Conservation (phyloP, 2,797 vertebrate genomes). For the Sparus aurata region DNA sequence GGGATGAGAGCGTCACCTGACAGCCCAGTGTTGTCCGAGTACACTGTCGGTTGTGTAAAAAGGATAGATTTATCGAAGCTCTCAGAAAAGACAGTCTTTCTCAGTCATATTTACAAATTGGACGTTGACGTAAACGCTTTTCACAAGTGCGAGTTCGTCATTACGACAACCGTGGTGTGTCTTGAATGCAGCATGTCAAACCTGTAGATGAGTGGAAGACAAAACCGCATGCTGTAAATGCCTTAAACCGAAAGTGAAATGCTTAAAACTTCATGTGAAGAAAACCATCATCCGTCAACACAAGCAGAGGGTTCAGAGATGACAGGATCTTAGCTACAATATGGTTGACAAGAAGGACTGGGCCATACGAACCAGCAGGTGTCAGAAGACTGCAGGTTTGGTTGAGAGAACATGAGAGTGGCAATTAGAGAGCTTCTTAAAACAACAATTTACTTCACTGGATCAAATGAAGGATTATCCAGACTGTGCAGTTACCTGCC, state of each 20-base stretch:
- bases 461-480: not conserved
- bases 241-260: conserved; percentile 3
- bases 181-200: conserved; percentile 11
- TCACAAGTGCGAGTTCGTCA: rapidly evolving
- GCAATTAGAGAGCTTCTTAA: not conserved
- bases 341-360: not conserved
- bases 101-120: not conserved
- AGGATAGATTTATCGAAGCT: not conserved
- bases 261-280: rapidly evolving
- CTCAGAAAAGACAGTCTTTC: rapidly evolving
- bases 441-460: conserved; percentile 1
- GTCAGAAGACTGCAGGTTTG: conserved; percentile 35
- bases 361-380: conserved; percentile 40
- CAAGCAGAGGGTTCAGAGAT: too few relatives aligned
- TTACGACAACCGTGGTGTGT: rapidly evolving
- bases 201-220: not conserved
- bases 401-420: not conserved
- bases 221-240: not conserved
- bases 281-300: not conserved
- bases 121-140: not conserved
- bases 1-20: not conserved
- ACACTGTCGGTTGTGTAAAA: not conserved
- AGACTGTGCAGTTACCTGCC: conserved; percentile 1
- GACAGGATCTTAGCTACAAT: not conserved
- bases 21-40: not conserved